Evolutionary conservation across 2,797 vertebrate genomes (phyloP), one percentile per base, ranked within the genome.

Genomic region (Eremophila alpestris): DNA sequence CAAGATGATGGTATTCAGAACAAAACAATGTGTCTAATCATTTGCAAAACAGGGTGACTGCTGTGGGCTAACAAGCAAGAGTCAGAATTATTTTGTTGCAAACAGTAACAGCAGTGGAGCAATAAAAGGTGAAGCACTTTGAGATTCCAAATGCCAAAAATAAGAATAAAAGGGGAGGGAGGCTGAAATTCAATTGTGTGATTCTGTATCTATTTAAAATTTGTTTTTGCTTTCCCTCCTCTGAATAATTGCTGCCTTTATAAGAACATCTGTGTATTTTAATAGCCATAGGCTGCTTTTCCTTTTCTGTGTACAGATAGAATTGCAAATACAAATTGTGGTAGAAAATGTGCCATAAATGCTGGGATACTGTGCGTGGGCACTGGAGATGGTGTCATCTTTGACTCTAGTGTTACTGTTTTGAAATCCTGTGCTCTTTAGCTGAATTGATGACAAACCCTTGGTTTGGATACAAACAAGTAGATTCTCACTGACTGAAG

Each of bases 331-430:
- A 24, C 6, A 87, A 85, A 41, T 60, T 0, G 0, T 40, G 46
- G 22, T 67, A 22, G 24, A 36, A 82, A 60, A 52, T 48, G 6
- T 71, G 18, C 32, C 60, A 5, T 78, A 41, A 82, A 54, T 60
- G 38, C 18, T 76, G 23, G 4, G 0, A 0, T 76, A 20, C 16
- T 16, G 11, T 59, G 65, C 17, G 24, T 27, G 23, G 56, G 24
- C n/a, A 58, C 18, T 49, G 67, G 52, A 55, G 45, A 43, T 0
- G 0, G 7, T 62, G 40, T 59, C 0, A 0, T 22, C 41, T 70
- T 55, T 71, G 64, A 46, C 43, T 60, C 52, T n/a, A 41, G 14
- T n/a, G 20, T 41, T 88, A 48, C 38, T 78, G 21, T 36, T 86
- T 59, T 87, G 65, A 73, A 54, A 40, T 71, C 40, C 34, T 56